Conservation (phyloP, 2,797 vertebrate species). For the Trematomus bernacchii region DNA sequence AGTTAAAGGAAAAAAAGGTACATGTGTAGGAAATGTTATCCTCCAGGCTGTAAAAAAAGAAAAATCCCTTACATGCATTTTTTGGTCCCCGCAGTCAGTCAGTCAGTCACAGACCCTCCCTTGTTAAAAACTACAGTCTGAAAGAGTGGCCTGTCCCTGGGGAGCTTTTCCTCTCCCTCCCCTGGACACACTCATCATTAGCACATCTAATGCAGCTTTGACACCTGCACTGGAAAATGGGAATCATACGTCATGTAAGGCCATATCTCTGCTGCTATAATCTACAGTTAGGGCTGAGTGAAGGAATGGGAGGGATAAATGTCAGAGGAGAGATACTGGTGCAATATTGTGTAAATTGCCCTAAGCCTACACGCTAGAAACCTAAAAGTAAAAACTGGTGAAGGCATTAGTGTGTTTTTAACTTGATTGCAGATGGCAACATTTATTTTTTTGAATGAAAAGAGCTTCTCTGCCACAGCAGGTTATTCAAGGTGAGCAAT, state of each 20-base stretch:
- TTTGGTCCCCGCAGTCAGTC: slow-evolving; percentile 41
- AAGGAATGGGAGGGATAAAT: slow-evolving; percentile 64
- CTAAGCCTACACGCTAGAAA: slow-evolving; percentile 25
- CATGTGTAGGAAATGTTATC: slow-evolving; percentile 15
- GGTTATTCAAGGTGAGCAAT: slow-evolving; percentile 1
- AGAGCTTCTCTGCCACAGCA: neutral
- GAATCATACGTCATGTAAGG: slow-evolving; percentile 66
- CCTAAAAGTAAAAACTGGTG: neutral
- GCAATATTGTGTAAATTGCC: slow-evolving; percentile 47
- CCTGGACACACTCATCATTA: slow-evolving; percentile 72
- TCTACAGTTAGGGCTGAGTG: slow-evolving; percentile 51
- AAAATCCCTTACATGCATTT: slow-evolving; percentile 22
- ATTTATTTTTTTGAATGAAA: slow-evolving; percentile 1
- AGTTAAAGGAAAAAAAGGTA: slow-evolving; percentile 11
- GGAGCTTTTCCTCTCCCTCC: slow-evolving; percentile 58
- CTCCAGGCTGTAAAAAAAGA: slow-evolving; percentile 8
- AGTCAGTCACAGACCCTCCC: slow-evolving; percentile 36
- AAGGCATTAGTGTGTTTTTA: neutral
- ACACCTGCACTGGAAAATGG: slow-evolving; percentile 77
- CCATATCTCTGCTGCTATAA: slow-evolving; percentile 72
- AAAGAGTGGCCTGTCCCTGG: slow-evolving; percentile 48
- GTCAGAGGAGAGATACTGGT: slow-evolving; percentile 71
- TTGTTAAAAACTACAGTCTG: slow-evolving; percentile 50
- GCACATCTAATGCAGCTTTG: slow-evolving; percentile 66
- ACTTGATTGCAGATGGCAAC: neutral